Evolutionary conservation across 1,140 invertebrate genomes (phyloP).

Genomic region (Mya arenaria): DNA sequence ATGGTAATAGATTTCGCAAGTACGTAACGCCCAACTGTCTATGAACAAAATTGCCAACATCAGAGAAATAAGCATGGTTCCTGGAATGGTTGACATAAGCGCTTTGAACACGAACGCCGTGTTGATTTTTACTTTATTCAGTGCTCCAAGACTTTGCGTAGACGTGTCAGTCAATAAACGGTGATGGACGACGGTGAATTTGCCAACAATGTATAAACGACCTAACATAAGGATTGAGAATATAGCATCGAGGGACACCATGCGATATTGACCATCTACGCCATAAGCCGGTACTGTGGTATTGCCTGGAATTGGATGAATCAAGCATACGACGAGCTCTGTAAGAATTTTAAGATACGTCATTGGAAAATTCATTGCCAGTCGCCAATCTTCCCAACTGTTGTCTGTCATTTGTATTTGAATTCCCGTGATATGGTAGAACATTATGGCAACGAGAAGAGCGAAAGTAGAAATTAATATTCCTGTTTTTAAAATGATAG

Average conservation of each 20-base stretch:
- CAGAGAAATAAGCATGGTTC: conserved; percentile 73
- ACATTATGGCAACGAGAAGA: conserved; percentile 69
- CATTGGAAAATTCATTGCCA: conserved; percentile 66
- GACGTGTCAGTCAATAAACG: conserved; percentile 76
- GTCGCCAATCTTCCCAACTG: conserved; percentile 73
- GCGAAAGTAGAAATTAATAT: conserved; percentile 85
- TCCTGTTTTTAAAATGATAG: conserved; percentile 71
- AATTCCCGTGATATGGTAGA: conserved; percentile 74
- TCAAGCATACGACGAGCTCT: conserved; percentile 71
- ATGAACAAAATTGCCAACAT: conserved; percentile 76
- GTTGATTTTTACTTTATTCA: conserved; percentile 80
- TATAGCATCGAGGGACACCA: conserved; percentile 75
- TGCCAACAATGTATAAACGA: conserved; percentile 76
- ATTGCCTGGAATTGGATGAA: conserved; percentile 76
- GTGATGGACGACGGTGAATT: conserved; percentile 79
- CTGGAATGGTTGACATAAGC: conserved; percentile 79
- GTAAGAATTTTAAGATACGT: conserved; percentile 66
- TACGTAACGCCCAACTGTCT: conserved; percentile 77
- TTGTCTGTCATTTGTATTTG: conserved; percentile 73
- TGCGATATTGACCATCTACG: conserved; percentile 46
- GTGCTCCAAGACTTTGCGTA: conserved; percentile 79
- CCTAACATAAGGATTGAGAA: conserved; percentile 80
- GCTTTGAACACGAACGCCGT: conserved; percentile 81
- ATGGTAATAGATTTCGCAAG: conserved; percentile 76
- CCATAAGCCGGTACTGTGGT: conserved; percentile 56